These are phyloP conservation scores for Iguana delicatissima DNA, from an alignment of 2,797 vertebrate species.

Conservation along the genomic window DNA sequence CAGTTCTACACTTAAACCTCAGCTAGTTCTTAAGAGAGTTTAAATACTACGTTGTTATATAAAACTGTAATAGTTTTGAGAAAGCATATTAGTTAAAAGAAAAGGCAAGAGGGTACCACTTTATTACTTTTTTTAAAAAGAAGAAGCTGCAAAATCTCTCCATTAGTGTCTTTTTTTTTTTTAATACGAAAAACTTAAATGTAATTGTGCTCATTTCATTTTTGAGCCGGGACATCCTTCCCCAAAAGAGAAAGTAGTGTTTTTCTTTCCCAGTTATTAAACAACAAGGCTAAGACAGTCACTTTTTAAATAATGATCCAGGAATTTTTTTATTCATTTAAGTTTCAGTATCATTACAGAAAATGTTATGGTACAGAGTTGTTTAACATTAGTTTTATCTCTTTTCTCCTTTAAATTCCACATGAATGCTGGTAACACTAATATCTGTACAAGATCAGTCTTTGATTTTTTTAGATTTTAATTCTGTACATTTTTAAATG, in stretches of 20 bases:
- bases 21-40: slow-evolving; percentile 14
- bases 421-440: slow-evolving; percentile 99
- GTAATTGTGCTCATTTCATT: slow-evolving; percentile 9
- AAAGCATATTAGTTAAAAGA: not conserved
- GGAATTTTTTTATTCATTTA: slow-evolving; percentile 97
- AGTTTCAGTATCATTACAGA: slow-evolving; percentile 99
- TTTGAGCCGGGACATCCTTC: not conserved
- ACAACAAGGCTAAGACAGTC: slow-evolving; percentile 77
- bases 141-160: not conserved
- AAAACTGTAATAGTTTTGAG: not conserved
- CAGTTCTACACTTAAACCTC: not conserved
- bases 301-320: slow-evolving; percentile 97
- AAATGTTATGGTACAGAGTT: slow-evolving; percentile 99
- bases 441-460: slow-evolving; percentile 99
- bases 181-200: not conserved
- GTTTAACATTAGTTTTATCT: slow-evolving; percentile 95
- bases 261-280: slow-evolving; percentile 57
- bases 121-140: not conserved
- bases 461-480: slow-evolving; percentile 85
- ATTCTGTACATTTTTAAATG: slow-evolving; percentile 98
- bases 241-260: slow-evolving; percentile 32
- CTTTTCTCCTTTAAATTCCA: slow-evolving; percentile 97
- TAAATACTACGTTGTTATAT: not conserved
- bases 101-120: not conserved
- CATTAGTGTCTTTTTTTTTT: not conserved